Conservation (phyloP, 1,140 invertebrate species). For the Pseudachorutes palmiensis region DNA sequence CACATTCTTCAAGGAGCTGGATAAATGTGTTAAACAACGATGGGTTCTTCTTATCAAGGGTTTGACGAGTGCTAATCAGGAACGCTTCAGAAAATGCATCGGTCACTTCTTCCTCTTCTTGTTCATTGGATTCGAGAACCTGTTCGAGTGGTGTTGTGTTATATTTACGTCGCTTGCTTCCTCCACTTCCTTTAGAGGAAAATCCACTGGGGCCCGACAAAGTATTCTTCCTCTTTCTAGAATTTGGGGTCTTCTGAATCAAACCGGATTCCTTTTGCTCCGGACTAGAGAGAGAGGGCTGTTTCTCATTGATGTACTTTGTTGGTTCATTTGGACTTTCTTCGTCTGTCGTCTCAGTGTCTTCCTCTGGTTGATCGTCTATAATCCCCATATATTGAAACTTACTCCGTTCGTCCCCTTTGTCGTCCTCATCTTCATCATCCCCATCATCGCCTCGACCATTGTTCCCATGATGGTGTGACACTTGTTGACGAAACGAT, state of each 20-base stretch:
- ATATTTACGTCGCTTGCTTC: conserved; percentile 24
- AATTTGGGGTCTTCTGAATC: not conserved
- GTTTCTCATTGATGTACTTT: not conserved
- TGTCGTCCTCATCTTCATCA: conserved; percentile 17
- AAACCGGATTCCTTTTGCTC: not conserved
- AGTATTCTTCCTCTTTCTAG: conserved; percentile 16
- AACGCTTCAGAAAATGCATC: conserved; percentile 28
- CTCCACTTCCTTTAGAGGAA: not conserved
- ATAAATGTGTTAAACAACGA: conserved; percentile 21
- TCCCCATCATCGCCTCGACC: not conserved
- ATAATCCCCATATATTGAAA: not conserved
- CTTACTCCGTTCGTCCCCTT: not conserved
- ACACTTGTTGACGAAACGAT: not conserved
- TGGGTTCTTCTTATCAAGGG: conserved; percentile 19
- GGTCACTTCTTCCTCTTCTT: conserved; percentile 11
- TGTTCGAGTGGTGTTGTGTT: conserved; percentile 26
- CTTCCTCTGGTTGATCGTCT: not conserved
- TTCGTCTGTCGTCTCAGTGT: conserved; percentile 3
- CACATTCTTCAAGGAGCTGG: conserved; percentile 28
- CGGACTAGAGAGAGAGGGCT: not conserved
- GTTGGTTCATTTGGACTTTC: conserved; percentile 6
- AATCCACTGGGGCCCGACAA: not conserved
- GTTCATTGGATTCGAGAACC: conserved; percentile 20
- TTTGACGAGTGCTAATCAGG: conserved; percentile 17
- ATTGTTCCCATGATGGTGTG: not conserved